Base-by-base conservation (phyloP, 2,888 invertebrate genomes). In the Xanthia icteritia region DNA sequence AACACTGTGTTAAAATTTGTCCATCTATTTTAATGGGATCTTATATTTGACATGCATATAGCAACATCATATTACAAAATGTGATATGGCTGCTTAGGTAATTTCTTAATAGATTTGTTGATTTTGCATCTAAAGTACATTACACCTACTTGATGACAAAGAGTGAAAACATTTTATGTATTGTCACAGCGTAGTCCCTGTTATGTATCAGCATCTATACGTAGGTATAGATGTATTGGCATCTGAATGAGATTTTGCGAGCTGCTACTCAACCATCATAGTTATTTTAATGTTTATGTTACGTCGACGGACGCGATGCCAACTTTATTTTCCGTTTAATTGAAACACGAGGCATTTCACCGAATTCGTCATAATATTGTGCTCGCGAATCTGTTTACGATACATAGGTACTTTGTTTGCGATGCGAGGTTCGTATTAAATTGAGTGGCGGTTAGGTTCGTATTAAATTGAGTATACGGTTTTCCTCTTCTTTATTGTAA, bases 301-400 rank as follows among this genome's bases (percentile, higher is more conserved):
- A 93, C 92, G 93, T 92, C 91, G 93, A 89, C 89, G 89, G 90
- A 92, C 89, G 89, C 90, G 89, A 92, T 93, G 94, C 93, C 94
- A 94, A 94, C 92, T 92, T 93, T 94, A 94, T 94, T 93, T 94
- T 93, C 92, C 92, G 91, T 93, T 94, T 94, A 93, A 94, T 93
- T 94, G 93, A 94, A 94, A 94, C 93, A 93, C 92, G 93, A 92
- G 92, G 92, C 92, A 90, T 93, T 94, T 94, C 93, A 91, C 92
- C 85, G 94, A 92, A 94, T 92, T 91, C 90, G 91, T 94, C 94
- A 93, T 91, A 90, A 93, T 91, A 90, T 91, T 92, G 91, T 91
- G 90, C 89, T 81, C 87, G 89, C 83, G 89, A 92, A 90, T 91
- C 87, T 92, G 93, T 93, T 93, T 93, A 93, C 91, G 91, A 91